Conservation (phyloP, 2,797 vertebrate species). For the Florisuga fusca region DNA sequence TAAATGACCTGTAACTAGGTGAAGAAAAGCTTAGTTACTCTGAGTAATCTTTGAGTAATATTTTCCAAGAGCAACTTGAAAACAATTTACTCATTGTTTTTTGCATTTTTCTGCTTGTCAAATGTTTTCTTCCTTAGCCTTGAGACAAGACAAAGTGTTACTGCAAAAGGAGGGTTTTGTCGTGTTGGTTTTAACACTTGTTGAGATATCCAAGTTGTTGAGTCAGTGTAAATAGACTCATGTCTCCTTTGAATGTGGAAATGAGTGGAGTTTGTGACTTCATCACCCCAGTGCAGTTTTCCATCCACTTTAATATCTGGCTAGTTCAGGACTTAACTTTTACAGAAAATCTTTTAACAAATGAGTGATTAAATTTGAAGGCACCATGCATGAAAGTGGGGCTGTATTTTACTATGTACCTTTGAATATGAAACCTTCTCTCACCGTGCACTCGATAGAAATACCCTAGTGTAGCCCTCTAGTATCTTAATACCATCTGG, state of each 20-base stretch:
- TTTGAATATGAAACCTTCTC: not conserved
- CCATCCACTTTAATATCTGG: not conserved
- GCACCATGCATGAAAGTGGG: not conserved
- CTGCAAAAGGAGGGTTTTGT: not conserved
- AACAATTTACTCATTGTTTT: not conserved
- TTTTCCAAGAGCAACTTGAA: not conserved
- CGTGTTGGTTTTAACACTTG: not conserved
- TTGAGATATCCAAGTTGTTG: not conserved
- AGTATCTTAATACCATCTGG: not conserved
- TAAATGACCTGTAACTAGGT: conserved; percentile 17
- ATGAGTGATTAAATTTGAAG: not conserved
- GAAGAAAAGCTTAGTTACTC: not conserved
- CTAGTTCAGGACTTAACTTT: not conserved
- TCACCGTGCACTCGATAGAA: not conserved
- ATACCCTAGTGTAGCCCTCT: not conserved
- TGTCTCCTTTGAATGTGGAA: not conserved
- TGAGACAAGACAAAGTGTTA: not conserved
- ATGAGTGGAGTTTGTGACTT: not conserved
- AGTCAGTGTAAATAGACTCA: not conserved
- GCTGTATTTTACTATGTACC: not conserved
- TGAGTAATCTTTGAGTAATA: not conserved
- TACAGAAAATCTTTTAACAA: not conserved
- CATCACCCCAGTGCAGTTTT: not conserved
- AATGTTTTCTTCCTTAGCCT: not conserved
- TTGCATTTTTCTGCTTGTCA: not conserved